Conservation (phyloP, 1,140 invertebrate species). For the Leptestheria dahalacensis region DNA sequence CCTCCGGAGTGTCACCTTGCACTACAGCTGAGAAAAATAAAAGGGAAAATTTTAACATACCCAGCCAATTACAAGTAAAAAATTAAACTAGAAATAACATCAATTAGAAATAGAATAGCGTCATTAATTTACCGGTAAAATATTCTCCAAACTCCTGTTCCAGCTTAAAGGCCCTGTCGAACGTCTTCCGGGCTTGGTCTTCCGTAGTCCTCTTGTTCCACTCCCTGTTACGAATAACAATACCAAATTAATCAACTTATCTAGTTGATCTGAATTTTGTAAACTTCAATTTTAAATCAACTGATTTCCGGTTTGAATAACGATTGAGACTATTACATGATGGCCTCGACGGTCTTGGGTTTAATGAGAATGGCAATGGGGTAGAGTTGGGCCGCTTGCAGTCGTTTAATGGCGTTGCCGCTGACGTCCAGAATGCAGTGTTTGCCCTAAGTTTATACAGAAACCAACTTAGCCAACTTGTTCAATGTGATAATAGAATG, state of each 20-base stretch:
- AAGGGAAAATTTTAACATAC: conserved; percentile 5
- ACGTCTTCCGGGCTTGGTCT: conserved; percentile 95
- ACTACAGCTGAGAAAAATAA: conserved; percentile 63
- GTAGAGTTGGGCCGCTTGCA: conserved; percentile 92
- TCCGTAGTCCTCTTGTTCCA: conserved; percentile 98
- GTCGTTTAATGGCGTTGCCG: conserved; percentile 95
- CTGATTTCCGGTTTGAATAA: not conserved
- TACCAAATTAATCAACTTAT: not conserved
- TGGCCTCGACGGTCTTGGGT: conserved; percentile 90
- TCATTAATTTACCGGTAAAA: conserved; percentile 63
- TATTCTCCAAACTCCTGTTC: conserved; percentile 99
- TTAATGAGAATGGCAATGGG: conserved; percentile 98
- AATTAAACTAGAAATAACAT: not conserved
- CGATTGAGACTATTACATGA: conserved; percentile 64
- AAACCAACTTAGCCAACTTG: too few relatives aligned
- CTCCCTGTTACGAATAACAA: conserved; percentile 47
- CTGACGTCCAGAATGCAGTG: conserved; percentile 99
- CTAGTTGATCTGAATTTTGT: too few relatives aligned
- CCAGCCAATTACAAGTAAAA: not conserved
- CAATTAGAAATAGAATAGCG: not conserved
- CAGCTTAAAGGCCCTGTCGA: conserved; percentile 86
- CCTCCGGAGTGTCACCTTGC: conserved; percentile 91
- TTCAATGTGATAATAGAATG: too few relatives aligned
- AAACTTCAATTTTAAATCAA: too few relatives aligned
- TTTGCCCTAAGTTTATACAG: conserved; percentile 53